Percentiles rank a stretch among this genome's conserved stretches.
These are phyloP conservation scores for Xenopus borealis DNA, from an alignment of 2,113 vertebrate species.

Conservation along the genomic window DNA sequence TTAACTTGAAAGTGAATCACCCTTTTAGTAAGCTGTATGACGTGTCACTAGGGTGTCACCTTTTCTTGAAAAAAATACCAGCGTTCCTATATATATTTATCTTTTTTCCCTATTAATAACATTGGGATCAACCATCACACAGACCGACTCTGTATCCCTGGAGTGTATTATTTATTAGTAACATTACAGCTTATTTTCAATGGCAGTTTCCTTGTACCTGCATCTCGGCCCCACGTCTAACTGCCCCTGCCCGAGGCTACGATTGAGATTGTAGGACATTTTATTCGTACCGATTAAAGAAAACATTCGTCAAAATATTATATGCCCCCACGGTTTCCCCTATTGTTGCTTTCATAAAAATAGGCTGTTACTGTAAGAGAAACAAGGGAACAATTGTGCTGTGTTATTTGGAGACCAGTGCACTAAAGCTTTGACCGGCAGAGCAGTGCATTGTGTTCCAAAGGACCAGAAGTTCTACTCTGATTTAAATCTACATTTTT, in stretches of 20 bases:
- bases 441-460: constrained; percentile 1
- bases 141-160: too few relatives aligned
- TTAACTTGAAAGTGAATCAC: too few relatives aligned
- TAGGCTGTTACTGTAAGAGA: background rate
- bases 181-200: constrained; percentile 34
- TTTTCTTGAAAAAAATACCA: too few relatives aligned
- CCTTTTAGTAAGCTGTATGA: too few relatives aligned
- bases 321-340: background rate
- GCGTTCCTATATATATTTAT: too few relatives aligned
- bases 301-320: constrained; percentile 5
- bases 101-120: too few relatives aligned
- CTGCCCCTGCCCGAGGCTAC: background rate
- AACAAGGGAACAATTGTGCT: constrained; percentile 18
- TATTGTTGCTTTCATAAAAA: background rate
- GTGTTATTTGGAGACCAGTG: background rate
- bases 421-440: background rate
- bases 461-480: background rate
- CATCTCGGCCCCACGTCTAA: constrained; percentile 3
- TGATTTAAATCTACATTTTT: background rate
- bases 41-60: too few relatives aligned
- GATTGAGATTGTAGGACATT: background rate
- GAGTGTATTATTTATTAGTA: constrained; percentile 19
- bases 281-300: constrained; percentile 11
- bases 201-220: constrained; percentile 21
- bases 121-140: too few relatives aligned